Evolutionary conservation across 2,113 vertebrate genomes (phyloP).

Genomic region (Seriola quinqueradiata): DNA sequence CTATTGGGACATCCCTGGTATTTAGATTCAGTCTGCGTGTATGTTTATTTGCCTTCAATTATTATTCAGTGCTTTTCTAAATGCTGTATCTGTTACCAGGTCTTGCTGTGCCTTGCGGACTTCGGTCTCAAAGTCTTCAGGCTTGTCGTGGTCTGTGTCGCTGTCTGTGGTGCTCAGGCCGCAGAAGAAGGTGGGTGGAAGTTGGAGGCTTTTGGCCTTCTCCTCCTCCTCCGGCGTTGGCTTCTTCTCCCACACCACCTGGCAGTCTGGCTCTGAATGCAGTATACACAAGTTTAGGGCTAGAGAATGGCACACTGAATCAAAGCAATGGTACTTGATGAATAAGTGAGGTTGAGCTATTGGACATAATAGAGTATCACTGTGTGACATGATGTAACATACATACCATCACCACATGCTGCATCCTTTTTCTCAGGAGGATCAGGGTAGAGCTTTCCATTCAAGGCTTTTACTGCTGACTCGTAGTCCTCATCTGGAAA

Average conservation of each 20-base stretch:
- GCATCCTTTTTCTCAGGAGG: slow-evolving; percentile 64
- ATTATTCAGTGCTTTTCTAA: not conserved
- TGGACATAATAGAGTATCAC: not conserved
- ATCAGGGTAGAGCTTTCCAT: slow-evolving; percentile 92
- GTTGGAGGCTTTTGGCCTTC: slow-evolving; percentile 86
- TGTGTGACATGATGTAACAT: not conserved
- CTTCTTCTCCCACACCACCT: slow-evolving; percentile 89
- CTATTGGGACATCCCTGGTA: too few relatives aligned
- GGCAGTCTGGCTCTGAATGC: slow-evolving; percentile 81
- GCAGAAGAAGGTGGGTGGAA: slow-evolving; percentile 89
- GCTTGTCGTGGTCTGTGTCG: slow-evolving; percentile 86
- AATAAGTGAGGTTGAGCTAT: not conserved
- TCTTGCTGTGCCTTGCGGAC: slow-evolving; percentile 84
- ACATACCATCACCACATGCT: slow-evolving; percentile 57
- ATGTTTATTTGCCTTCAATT: not conserved
- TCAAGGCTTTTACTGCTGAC: slow-evolving; percentile 92
- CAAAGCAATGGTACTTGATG: not conserved
- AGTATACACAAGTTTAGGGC: slow-evolving; percentile 8
- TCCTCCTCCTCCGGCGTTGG: slow-evolving; percentile 87
- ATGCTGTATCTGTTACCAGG: slow-evolving; percentile 78
- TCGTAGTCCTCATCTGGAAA: slow-evolving; percentile 95
- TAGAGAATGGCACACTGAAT: not conserved
- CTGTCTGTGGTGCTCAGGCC: slow-evolving; percentile 85
- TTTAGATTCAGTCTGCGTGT: not conserved
- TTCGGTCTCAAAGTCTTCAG: slow-evolving; percentile 88